A percentile compares a stretch with the other conserved stretches of the same genome.
These are phyloP conservation scores for Noturus placidus DNA, from an alignment of 2,113 vertebrate species.

Conservation along the genomic window DNA sequence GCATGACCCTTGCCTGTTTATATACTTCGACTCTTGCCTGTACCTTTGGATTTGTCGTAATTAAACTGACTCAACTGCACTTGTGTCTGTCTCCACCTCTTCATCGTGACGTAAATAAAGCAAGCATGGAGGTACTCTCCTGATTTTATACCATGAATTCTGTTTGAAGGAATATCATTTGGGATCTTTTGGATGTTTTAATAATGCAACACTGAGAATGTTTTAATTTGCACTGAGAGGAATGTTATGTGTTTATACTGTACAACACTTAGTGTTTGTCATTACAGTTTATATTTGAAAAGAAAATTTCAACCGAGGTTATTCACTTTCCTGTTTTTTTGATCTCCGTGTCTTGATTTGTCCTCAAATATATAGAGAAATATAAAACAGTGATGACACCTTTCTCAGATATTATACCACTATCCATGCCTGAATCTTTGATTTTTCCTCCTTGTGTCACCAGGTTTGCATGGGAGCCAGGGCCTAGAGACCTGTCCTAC, in stretches of 20 bases:
- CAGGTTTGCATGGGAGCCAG: constrained; percentile 42
- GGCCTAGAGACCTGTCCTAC: constrained; percentile 24
- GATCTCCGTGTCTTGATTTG: background rate
- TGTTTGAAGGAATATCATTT: background rate
- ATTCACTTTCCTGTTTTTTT: background rate
- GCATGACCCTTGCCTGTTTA: too few species aligned
- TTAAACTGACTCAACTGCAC: too few species aligned
- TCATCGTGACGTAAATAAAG: background rate
- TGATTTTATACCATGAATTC: constrained; percentile 1
- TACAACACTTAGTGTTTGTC: background rate
- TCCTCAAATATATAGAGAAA: background rate
- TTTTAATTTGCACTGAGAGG: background rate
- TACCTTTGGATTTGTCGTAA: too few species aligned
- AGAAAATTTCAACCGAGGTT: background rate
- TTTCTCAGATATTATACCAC: background rate
- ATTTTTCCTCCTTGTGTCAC: constrained; percentile 41
- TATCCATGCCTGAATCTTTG: constrained; percentile 35
- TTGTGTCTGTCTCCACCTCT: too few species aligned
- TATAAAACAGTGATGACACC: background rate
- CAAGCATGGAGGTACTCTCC: background rate
- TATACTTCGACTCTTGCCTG: too few species aligned
- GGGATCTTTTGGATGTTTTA: constrained; percentile 10
- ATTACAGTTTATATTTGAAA: background rate
- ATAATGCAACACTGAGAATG: background rate
- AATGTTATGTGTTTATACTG: background rate